Evolutionary conservation across 1,140 invertebrate genomes (phyloP), one percentile per base, ranked within the genome.

Genomic region (Penaeus japonicus): DNA sequence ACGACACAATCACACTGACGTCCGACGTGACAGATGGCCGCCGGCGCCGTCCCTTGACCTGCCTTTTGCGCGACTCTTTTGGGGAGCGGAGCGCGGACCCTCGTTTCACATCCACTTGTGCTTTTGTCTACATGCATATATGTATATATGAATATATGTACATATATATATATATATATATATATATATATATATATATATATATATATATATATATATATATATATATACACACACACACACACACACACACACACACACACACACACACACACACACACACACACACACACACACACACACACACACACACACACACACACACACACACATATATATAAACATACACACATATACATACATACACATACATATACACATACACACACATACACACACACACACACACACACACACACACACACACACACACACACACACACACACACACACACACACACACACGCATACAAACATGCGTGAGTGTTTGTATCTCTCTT

Each of bases 1-100:
- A 85, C 84, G 84, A 85, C 65, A 27, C 84, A 55, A 85, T 85
- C 81, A 84, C 59, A 70, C 57, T 24, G 55, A 62, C 81, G 70
- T 62, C 81, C 81, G 81, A 84, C 81, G 55, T 84, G 59, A 70
- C 81, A 84, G 57, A 84, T 84, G 81, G 57, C 59, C 32, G 47
- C 47, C 47, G 47, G 47, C 27, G n/a, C 53, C 65, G n/a, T 75
- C n/a, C n/a, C 39, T 77, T 70, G 20, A 18, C 30, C 70, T 15
- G 47, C 65, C 62, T n/a, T 24, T 32, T 32, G 39, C 22, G 54
- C 39, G 20, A 24, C 47, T 47, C 47, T 39, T 22, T 35, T 47
- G 35, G n/a, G n/a, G n/a, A 0, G 20, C 20, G 12, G 35, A 30
- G 10, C n/a, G 1, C 4, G 15, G 1, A 24, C 18, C 18, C 59